Evolutionary conservation across 35 echinoderm and acorn worm species (phyloP), one percentile per base, ranked within the genome.

Genomic region (Lytechinus variegatus): DNA sequence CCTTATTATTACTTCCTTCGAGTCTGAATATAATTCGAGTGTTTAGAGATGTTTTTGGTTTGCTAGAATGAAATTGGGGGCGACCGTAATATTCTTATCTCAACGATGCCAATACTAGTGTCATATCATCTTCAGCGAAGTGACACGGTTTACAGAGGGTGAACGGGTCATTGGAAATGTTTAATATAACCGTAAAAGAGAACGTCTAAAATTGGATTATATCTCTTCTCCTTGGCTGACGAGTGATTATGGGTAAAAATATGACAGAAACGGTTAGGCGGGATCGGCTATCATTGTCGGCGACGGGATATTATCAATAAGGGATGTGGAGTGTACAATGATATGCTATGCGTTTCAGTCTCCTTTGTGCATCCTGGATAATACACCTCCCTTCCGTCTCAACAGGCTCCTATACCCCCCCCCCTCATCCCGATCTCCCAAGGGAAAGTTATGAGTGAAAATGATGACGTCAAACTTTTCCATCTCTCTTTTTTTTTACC

Each of bases 261-360:
- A 79, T 79, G 66, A 19, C 66, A 79, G 66, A 79, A n/a, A 79
- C 19, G n/a, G 66, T 79, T 79, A 79, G 66, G 66, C 66, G 66
- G 66, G 66, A 79, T 24, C 16, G 66, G 66, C 21, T 79, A 79
- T 79, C 7, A 79, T 79, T 79, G 66, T 24, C 66, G 66, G 66
- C 19, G 66, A 79, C 16, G 66, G 66, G 66, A 79, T 79, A 79
- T 79, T 79, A 79, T 79, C 66, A 79, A 79, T 79, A n/a, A 79
- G 19, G 66, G 66, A 79, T 79, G 66, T 79, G 21, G 19, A 79
- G 0, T 79, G n/a, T 79, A 79, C 66, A 79, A 79, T 79, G 66
- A 79, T 79, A 79, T 79, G 66, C 66, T 79, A 79, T 79, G 66
- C 66, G 6, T 19, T 24, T 79, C 16, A 24, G 66, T 14, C 66